These are phyloP conservation scores for Willisornis vidua DNA, from an alignment of 2,113 vertebrate genomes.

Conservation along the genomic window DNA sequence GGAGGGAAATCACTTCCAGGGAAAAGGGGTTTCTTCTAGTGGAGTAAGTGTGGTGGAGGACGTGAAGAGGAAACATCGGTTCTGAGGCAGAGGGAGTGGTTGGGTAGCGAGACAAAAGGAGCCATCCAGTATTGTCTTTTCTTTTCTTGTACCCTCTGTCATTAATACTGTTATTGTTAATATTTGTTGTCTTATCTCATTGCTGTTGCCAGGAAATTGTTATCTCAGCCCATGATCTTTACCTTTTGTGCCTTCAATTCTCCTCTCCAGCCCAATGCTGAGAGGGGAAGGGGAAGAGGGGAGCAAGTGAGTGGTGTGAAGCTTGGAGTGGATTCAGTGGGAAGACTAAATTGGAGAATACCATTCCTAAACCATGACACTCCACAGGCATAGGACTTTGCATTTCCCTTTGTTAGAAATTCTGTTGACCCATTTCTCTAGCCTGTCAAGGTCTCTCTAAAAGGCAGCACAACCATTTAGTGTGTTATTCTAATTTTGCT, in stretches of 20 bases:
- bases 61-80: not conserved
- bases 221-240: not conserved
- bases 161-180: not conserved
- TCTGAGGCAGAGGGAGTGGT: not conserved
- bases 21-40: not conserved
- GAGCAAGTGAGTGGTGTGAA: accelerated
- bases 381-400: not conserved
- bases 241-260: not conserved
- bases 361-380: not conserved
- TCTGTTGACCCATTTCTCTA: not conserved
- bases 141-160: not conserved
- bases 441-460: not conserved
- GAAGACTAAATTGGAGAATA: not conserved
- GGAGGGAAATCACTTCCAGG: not conserved
- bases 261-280: not conserved
- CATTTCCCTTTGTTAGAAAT: not conserved
- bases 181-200: not conserved
- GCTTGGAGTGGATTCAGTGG: not conserved
- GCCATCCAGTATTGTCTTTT: not conserved
- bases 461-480: not conserved
- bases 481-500: not conserved
- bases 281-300: not conserved
- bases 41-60: not conserved
- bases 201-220: not conserved
- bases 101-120: not conserved